Conservation (phyloP, 2,113 vertebrate genomes). For the Struthio camelus region DNA sequence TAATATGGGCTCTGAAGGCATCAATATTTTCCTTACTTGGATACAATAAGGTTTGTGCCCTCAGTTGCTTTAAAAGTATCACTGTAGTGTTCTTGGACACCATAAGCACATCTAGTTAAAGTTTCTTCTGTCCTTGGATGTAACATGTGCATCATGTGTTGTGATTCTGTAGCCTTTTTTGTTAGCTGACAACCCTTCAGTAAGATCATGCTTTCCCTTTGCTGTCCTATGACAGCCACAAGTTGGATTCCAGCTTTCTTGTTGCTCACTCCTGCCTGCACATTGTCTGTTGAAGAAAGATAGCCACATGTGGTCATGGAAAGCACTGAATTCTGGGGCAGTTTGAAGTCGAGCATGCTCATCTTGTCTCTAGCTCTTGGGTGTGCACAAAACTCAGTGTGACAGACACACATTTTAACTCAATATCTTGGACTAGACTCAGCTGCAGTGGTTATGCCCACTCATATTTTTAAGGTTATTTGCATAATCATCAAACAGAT, state of each 20-base stretch:
- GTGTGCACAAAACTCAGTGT: neutral
- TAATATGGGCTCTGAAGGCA: neutral
- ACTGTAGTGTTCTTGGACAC: neutral
- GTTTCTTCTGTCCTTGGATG: neutral
- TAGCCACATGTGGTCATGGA: fast-evolving
- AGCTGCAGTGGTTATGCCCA: neutral
- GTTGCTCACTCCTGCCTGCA: neutral
- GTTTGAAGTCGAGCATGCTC: neutral
- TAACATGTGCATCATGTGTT: neutral
- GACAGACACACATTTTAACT: neutral
- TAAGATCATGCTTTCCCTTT: neutral
- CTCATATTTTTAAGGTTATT: neutral
- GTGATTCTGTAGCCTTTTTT: neutral
- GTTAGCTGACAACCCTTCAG: neutral
- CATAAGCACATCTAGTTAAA: neutral
- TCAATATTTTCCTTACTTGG: neutral
- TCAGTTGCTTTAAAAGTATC: neutral
- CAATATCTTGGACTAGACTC: neutral
- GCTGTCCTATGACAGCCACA: neutral
- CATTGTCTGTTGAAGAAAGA: neutral
- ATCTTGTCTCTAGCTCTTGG: neutral
- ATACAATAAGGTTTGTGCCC: neutral
- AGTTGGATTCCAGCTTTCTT: neutral
- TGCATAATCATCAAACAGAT: neutral
- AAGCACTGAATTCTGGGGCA: neutral